These are phyloP conservation scores for Mythimna impura DNA, from an alignment of 2,888 invertebrate genomes.

Conservation along the genomic window DNA sequence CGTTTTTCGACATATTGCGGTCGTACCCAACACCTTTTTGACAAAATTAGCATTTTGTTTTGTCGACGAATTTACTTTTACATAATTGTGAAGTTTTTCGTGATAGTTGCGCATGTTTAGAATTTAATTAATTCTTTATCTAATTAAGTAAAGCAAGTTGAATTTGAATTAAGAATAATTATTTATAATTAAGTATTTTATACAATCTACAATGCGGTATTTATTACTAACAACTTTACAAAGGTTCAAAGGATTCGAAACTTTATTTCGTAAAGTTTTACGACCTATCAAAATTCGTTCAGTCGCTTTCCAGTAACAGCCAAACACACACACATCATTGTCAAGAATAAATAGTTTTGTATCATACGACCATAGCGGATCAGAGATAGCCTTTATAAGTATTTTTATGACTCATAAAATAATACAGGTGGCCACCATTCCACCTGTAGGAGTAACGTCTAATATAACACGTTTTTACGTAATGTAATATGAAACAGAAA, in stretches of 20 bases:
- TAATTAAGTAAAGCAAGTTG: slow-evolving; percentile 5
- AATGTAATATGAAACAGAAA: slow-evolving; percentile 39
- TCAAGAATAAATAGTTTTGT: slow-evolving; percentile 39
- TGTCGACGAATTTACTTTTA: slow-evolving; percentile 37
- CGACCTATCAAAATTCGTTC: slow-evolving; percentile 10
- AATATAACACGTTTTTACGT: slow-evolving; percentile 58
- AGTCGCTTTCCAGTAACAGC: slow-evolving; percentile 15
- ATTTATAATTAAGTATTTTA: background rate
- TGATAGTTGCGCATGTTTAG: slow-evolving; percentile 21
- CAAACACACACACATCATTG: slow-evolving; percentile 42
- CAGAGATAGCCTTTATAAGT: slow-evolving; percentile 51
- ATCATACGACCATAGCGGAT: slow-evolving; percentile 35
- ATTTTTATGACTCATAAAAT: slow-evolving; percentile 63
- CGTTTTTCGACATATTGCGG: slow-evolving; percentile 58
- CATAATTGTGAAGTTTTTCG: slow-evolving; percentile 24
- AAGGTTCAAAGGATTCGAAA: background rate
- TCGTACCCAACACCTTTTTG: slow-evolving; percentile 64
- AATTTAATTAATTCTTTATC: slow-evolving; percentile 6
- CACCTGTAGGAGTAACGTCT: slow-evolving; percentile 54
- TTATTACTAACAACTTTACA: background rate
- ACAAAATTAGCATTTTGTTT: slow-evolving; percentile 57
- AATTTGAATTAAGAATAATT: slow-evolving; percentile 5
- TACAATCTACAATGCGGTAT: background rate
- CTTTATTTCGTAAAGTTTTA: background rate
- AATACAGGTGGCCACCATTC: slow-evolving; percentile 51